These are phyloP conservation scores for Macropis europaea DNA, from an alignment of 2,888 invertebrate genomes.

Conservation along the genomic window DNA sequence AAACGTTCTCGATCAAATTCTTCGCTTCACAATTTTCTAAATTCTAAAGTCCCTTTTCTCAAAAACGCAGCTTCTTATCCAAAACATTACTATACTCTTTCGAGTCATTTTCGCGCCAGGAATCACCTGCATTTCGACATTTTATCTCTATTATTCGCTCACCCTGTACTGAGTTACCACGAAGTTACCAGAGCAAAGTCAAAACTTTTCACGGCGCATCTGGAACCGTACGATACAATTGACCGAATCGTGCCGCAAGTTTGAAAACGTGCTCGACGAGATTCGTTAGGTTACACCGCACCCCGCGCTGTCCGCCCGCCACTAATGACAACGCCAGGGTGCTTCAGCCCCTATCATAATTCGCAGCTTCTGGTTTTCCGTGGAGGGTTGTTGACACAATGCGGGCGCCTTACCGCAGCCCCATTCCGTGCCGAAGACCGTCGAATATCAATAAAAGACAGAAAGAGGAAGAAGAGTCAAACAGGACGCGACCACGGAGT, in stretches of 20 bases:
- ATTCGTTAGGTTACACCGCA: slow-evolving; percentile 33
- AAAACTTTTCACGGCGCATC: background rate
- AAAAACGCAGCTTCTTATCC: too few relatives aligned
- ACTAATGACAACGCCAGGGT: slow-evolving; percentile 72
- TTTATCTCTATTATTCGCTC: too few relatives aligned
- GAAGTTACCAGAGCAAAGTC: background rate
- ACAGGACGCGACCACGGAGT: slow-evolving; percentile 14
- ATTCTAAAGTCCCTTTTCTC: too few relatives aligned
- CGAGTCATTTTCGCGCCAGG: too few relatives aligned
- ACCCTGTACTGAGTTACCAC: too few relatives aligned
- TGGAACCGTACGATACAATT: slow-evolving; percentile 22
- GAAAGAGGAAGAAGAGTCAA: slow-evolving; percentile 45
- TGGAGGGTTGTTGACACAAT: slow-evolving; percentile 76
- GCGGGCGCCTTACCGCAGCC: slow-evolving; percentile 76
- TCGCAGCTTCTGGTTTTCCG: slow-evolving; percentile 76
- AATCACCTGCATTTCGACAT: too few relatives aligned
- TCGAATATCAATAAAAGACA: slow-evolving; percentile 70
- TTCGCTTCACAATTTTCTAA: too few relatives aligned
- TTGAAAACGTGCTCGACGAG: slow-evolving; percentile 59
- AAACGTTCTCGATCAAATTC: too few relatives aligned
- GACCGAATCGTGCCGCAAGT: slow-evolving; percentile 47
- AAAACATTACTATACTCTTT: too few relatives aligned
- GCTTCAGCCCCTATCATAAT: slow-evolving; percentile 77
- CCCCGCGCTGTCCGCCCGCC: slow-evolving; percentile 47
- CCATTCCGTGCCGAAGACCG: slow-evolving; percentile 70